Evolutionary conservation across 2,797 vertebrate genomes (phyloP).

Genomic region (Enteromius mattozi): DNA sequence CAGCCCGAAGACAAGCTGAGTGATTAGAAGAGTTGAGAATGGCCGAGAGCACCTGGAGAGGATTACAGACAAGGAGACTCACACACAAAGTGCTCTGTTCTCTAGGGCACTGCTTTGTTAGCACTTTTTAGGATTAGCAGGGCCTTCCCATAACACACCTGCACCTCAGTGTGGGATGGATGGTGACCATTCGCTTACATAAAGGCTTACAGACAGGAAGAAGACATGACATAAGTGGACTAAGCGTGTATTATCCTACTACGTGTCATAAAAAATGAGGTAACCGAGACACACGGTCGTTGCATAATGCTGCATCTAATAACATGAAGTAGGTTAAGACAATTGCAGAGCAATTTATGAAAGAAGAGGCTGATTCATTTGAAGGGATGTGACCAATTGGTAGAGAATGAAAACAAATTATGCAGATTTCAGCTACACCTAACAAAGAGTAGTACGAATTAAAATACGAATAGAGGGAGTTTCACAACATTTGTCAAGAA

Average conservation of each 20-base stretch:
- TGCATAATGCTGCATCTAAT: constrained; percentile 28
- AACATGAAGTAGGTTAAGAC: background rate
- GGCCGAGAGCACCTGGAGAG: constrained; percentile 70
- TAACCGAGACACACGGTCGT: background rate
- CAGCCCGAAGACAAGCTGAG: constrained; percentile 44
- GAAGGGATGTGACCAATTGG: background rate
- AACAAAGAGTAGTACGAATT: background rate
- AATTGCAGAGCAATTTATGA: background rate
- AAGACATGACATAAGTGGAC: constrained; percentile 57
- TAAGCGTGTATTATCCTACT: constrained; percentile 55
- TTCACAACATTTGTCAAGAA: background rate
- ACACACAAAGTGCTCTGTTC: constrained; percentile 51
- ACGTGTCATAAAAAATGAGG: constrained; percentile 38
- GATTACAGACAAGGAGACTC: constrained; percentile 64
- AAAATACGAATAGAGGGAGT: background rate
- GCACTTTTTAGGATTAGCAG: constrained; percentile 63
- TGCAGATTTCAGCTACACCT: background rate
- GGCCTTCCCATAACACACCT: constrained; percentile 55
- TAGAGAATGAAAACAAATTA: background rate
- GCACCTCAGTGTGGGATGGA: constrained; percentile 52
- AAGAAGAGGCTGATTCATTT: background rate
- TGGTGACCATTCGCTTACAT: constrained; percentile 47
- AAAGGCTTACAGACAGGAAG: constrained; percentile 56
- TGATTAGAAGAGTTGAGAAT: constrained; percentile 54
- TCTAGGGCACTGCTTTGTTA: constrained; percentile 62